Evolutionary conservation across 2,888 invertebrate genomes (phyloP).

Genomic region (Micoletzkya japonica): DNA sequence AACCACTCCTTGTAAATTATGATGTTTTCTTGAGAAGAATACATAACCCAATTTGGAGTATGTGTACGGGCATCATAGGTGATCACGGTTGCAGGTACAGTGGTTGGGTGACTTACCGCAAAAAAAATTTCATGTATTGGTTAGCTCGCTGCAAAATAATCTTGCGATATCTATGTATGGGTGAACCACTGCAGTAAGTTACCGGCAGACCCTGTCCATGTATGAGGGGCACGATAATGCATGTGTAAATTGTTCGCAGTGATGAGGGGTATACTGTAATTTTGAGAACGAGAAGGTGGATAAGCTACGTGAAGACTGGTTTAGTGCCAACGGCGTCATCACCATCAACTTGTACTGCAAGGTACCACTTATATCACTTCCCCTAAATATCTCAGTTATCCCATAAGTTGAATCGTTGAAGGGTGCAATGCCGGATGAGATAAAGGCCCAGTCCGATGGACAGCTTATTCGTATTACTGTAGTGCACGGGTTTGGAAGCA

Average conservation of each 20-base stretch:
- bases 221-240: not conserved
- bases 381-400: not conserved
- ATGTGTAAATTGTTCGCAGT: not conserved
- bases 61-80: too few species aligned
- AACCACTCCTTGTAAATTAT: too few species aligned
- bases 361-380: too few species aligned
- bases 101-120: too few species aligned
- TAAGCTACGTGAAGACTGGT: conserved; percentile 61
- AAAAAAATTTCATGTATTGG: too few species aligned
- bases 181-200: not conserved
- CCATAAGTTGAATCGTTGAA: conserved; percentile 66
- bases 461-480: conserved; percentile 67
- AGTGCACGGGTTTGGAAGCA: conserved; percentile 54
- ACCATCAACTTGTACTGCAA: conserved; percentile 60
- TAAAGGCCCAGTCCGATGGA: conserved; percentile 80
- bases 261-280: not conserved
- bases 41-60: too few species aligned
- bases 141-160: too few species aligned
- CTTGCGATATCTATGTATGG: too few species aligned
- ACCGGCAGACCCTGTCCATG: not conserved
- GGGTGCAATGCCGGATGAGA: conserved; percentile 79
- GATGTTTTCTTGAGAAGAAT: too few species aligned
- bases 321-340: conserved; percentile 51
- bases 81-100: too few species aligned
- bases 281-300: conserved; percentile 54